Base-by-base conservation (phyloP, 1,140 invertebrate genomes). In the Zaprionus ghesquierei region DNA sequence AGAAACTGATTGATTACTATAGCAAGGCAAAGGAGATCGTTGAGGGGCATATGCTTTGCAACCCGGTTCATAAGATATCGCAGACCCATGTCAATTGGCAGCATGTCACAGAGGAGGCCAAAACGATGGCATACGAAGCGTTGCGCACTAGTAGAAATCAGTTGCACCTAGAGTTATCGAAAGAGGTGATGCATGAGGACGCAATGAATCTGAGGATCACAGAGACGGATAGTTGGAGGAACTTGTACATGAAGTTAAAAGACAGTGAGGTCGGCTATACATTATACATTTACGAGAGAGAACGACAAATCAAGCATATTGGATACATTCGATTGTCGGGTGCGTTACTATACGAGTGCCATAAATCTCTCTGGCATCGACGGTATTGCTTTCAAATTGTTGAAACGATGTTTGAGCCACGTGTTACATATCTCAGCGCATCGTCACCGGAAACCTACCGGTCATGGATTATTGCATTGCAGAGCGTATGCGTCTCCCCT, bases 231-330 rank as follows among this genome's bases (percentile, higher is more conserved):
- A 6, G 4, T 15, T 41, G 38, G 38, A 5, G 6, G 38, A 18
- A 41, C 1, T 4, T 6, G 3, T 8, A 9, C 8, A 6, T 18
- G 5, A 41, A 15, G 15, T n/a, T 41, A n/a, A 8, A 0, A 5
- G 0, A 1, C 3, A 10, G 0, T 5, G 1, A 5, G 2, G 0
- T 0, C 4, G 38, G 15, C n/a, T 9, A 0, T 0, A 5, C 0
- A 0, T 9, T 41, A n/a, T 41, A 18, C 15, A n/a, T 41, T 2
- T 41, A 18, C n/a, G 38, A 15, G 13, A 2, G 0, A 41, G 3
- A 8, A 2, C 4, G n/a, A 18, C 38, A 41, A 0, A 15, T 41
- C 13, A 41, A 41, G 15, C 38, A 15, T 41, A 18, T 12, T 15
- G 1, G 15, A 10, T 0, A 6, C 2, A 18, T 41, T 4, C 0